Base-by-base conservation (phyloP, 2,113 vertebrate species). In the Misgurnus anguillicaudatus region DNA sequence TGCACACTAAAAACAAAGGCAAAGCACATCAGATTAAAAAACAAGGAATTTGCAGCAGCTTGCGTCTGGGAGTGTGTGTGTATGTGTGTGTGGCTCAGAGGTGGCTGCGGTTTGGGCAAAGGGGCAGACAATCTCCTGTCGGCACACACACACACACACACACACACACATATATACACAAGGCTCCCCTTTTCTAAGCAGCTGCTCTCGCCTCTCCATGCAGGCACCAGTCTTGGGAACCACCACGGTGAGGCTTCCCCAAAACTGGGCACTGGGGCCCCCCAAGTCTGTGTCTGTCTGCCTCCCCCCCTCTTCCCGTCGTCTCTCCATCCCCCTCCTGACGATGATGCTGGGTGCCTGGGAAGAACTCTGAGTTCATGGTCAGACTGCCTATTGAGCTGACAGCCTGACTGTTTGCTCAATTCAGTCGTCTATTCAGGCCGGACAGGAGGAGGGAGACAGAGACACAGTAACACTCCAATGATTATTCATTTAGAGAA, bases 331-430 rank as follows among this genome's bases (percentile, higher is more conserved):
- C 80, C 85, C 79, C 84, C 87, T 87, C 82, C 81, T 77, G 80
- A 85, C 87, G 89, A 89, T 89, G 90, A 90, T 84, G 82, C 87
- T 85, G 87, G 86, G 90, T 90, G 90, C 89, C 90, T 92, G 92
- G 92, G 93, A 93, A 92, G 90, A 86, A 91, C 90, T 93, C 91
- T 79, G 90, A 92, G 93, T 94, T 94, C 93, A 94, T 39, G 91
- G 91, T 89, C 90, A 92, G 90, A 91, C 91, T 91, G 89, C 91
- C 91, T 92, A 92, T 94, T 93, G 92, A 93, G 90, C 87, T 93
- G 93, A 93, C 93, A 93, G 92, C 78, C 93, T 84, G 90, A 92
- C 92, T 93, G 91, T 94, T 92, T 92, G 91, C 90, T 91, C 90
- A 93, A 90, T 90, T 90, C 88, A 85, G 87, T 82, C 88, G 87